These are phyloP conservation scores for Staurois parvus DNA, from an alignment of 2,797 vertebrate species.

Conservation along the genomic window DNA sequence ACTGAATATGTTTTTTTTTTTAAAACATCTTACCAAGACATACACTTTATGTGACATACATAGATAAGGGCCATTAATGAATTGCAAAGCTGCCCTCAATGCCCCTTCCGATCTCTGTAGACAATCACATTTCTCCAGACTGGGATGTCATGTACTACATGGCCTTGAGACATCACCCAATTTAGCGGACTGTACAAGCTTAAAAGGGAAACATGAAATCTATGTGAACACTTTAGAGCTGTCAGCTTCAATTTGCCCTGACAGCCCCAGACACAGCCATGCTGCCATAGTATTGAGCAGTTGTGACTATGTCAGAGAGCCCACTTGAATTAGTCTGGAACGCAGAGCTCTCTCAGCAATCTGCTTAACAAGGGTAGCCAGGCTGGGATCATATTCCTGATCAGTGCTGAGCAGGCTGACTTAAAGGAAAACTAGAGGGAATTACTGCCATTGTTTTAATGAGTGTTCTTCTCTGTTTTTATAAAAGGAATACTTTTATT, in stretches of 20 bases:
- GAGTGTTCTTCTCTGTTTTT: too few relatives aligned
- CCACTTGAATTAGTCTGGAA: constrained; percentile 48
- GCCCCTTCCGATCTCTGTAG: constrained; percentile 1
- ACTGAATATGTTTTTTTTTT: too few relatives aligned
- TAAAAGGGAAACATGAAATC: constrained; percentile 73
- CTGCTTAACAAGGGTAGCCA: constrained; percentile 52
- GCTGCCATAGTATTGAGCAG: constrained; percentile 54
- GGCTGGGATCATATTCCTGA: constrained; percentile 36
- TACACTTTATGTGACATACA: not conserved
- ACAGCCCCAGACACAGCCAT: constrained; percentile 56
- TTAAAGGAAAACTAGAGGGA: not conserved
- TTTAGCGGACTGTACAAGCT: constrained; percentile 66
- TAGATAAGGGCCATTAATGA: not conserved
- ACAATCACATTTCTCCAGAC: constrained; percentile 26
- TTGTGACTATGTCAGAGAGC: constrained; percentile 36
- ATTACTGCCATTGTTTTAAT: not conserved
- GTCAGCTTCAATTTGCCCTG: constrained; percentile 69
- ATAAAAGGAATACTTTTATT: too few relatives aligned
- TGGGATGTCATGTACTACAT: constrained; percentile 39
- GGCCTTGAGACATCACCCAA: constrained; percentile 38
- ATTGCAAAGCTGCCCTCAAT: constrained; percentile 1
- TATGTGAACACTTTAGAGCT: constrained; percentile 72
- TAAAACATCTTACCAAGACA: not conserved
- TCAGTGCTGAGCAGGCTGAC: constrained; percentile 4
- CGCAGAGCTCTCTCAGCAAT: constrained; percentile 30